Evolutionary conservation across 2,888 invertebrate species (phyloP), one percentile per base, ranked within the genome.

Genomic region (Athalia circularis): DNA sequence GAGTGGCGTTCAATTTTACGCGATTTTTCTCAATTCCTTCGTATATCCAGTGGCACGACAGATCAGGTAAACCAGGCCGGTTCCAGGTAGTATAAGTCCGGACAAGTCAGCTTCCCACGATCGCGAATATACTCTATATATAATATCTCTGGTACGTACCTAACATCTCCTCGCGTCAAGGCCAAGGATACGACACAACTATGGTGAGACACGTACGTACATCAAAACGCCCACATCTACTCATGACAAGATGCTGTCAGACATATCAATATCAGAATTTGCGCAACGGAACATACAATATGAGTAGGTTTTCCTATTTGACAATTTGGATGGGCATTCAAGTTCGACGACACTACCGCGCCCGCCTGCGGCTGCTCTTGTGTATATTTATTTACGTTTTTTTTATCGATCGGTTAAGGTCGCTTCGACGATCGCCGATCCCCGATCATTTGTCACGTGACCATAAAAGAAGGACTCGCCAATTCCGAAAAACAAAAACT

Each of bases 151-250:
- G 29, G 29, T 29, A 29, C 29, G 29, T 29, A 29, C 29, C 29
- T 29, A 29, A 29, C 29, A 29, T 29, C 29, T 29, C 29, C 29
- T 29, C 29, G 29, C 15, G 59, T 5, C 72, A 72, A 59, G 72
- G 72, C 47, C 72, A 72, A 72, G 72, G 72, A 59, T 72, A 72
- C n/a, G 43, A 15, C 59, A n/a, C 29, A 29, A 29, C 29, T 29
- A 29, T 29, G 2, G 29, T 29, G 29, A 29, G 29, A 29, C 29
- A 29, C 29, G 72, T 59, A 13, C 57, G 11, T 47, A n/a, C 3
- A 48, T 59, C n/a, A 5, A 43, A 1, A 13, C 72, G 72, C 72
- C 72, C 72, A 72, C 72, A 59, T 59, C 72, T 59, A 72, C 72
- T 11, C 6, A 45, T 0, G 8, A 6, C 7, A 7, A 47, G 9